phyloP scores from a whole-genome alignment of 2,113 vertebrate genomes.

The Leptobrachium leishanense region DNA sequence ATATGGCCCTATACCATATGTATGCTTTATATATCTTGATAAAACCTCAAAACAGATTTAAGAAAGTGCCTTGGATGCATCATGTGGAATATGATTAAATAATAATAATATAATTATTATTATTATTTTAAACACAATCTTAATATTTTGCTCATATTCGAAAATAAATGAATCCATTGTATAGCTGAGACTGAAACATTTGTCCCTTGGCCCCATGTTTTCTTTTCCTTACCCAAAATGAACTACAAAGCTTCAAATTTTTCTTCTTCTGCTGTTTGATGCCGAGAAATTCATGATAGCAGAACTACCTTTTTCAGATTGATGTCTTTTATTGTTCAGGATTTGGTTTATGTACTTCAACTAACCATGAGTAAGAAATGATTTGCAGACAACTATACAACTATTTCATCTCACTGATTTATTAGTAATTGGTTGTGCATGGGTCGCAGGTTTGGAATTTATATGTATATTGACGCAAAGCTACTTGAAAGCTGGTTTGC shows the following conservation, averaged over 20 bases:
- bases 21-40: too few species aligned
- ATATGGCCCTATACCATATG: too few species aligned
- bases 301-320: slow-evolving; percentile 20
- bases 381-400: slow-evolving; percentile 8
- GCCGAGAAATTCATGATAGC: slow-evolving; percentile 18
- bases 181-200: too few species aligned
- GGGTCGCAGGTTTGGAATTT: slow-evolving; percentile 3
- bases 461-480: background rate
- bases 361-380: slow-evolving; percentile 8
- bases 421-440: slow-evolving; percentile 18
- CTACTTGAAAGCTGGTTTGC: background rate
- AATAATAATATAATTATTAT: too few species aligned
- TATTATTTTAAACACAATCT: too few species aligned
- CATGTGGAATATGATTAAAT: too few species aligned
- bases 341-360: background rate
- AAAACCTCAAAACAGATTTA: too few species aligned
- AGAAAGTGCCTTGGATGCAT: too few species aligned
- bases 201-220: background rate
- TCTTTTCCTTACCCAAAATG: background rate
- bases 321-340: background rate
- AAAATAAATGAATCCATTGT: too few species aligned
- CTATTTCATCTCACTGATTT: slow-evolving; percentile 29
- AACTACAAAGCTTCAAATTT: too few species aligned
- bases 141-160: too few species aligned
- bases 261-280: slow-evolving; percentile 2